Conservation (phyloP, 2,888 invertebrate species). For the Fragum fragum region DNA sequence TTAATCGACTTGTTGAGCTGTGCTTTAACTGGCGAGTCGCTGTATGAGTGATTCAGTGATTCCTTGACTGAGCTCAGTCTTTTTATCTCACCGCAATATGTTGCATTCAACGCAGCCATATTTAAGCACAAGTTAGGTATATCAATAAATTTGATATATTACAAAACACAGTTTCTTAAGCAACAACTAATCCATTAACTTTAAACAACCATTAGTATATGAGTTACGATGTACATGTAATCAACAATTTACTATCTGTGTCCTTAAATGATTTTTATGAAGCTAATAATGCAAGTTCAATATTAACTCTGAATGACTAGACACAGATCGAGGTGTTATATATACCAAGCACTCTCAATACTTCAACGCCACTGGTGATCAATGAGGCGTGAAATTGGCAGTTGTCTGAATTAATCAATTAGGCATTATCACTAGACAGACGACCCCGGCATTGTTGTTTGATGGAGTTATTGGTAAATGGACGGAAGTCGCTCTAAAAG, state of each 20-base stretch:
- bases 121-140: neutral
- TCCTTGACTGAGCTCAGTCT: neutral
- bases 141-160: neutral
- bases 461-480: too few species aligned
- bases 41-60: conserved; percentile 17
- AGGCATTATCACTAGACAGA: neutral
- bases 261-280: too few species aligned
- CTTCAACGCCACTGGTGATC: neutral
- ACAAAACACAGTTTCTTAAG: too few species aligned
- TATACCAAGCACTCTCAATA: neutral
- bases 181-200: too few species aligned
- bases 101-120: neutral
- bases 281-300: too few species aligned
- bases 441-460: neutral
- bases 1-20: conserved; percentile 55
- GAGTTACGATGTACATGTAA: too few species aligned
- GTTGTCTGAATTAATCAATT: neutral
- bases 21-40: conserved; percentile 40
- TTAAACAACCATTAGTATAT: too few species aligned
- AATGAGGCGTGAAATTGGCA: neutral
- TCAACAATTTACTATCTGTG: too few species aligned
- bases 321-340: neutral
- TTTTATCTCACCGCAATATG: conserved; percentile 13
- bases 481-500: conserved; percentile 9
- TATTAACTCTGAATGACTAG: neutral